Evolutionary conservation across 2,888 invertebrate species (phyloP).

Genomic region (Ichneumoninae sp.): DNA sequence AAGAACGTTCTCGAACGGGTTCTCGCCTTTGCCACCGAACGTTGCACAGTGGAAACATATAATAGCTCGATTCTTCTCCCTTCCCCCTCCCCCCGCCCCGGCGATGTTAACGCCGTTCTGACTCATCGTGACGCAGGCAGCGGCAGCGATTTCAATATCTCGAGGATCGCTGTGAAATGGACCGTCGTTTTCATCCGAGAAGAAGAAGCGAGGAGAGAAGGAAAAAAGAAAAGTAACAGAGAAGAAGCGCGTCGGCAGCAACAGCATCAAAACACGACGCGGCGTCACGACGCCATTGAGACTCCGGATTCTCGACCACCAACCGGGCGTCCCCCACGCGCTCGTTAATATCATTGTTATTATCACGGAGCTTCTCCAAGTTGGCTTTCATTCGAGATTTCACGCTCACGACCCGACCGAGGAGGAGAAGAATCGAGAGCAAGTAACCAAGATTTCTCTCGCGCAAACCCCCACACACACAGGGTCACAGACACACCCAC

Average conservation of each 20-base stretch:
- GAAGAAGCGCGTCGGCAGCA: neutral
- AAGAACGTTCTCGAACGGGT: constrained; percentile 47
- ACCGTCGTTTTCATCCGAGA: constrained; percentile 20
- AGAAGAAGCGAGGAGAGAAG: neutral
- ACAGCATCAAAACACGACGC: constrained; percentile 44
- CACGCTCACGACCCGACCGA: neutral
- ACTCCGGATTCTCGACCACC: neutral
- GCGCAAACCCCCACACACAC: neutral
- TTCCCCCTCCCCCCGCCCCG: constrained; percentile 34
- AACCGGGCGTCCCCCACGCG: neutral
- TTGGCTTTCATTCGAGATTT: neutral
- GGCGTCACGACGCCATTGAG: constrained; percentile 51
- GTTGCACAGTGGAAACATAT: constrained; percentile 19
- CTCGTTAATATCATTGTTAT: constrained; percentile 14
- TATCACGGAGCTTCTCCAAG: neutral
- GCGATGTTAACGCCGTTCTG: constrained; percentile 35
- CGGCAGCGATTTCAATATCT: constrained; percentile 42
- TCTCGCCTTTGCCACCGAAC: constrained; percentile 27
- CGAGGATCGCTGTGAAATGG: constrained; percentile 57
- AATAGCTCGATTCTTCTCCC: constrained; percentile 28
- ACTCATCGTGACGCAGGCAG: constrained; percentile 60
- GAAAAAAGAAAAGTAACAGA: neutral
- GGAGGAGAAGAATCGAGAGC: neutral
- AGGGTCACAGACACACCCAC: too few species aligned
- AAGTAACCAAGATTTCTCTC: neutral